Percentiles rank a stretch among this genome's conserved stretches.
phyloP scores from a whole-genome alignment of 2,888 invertebrate species.

The Bombylius discolor region DNA sequence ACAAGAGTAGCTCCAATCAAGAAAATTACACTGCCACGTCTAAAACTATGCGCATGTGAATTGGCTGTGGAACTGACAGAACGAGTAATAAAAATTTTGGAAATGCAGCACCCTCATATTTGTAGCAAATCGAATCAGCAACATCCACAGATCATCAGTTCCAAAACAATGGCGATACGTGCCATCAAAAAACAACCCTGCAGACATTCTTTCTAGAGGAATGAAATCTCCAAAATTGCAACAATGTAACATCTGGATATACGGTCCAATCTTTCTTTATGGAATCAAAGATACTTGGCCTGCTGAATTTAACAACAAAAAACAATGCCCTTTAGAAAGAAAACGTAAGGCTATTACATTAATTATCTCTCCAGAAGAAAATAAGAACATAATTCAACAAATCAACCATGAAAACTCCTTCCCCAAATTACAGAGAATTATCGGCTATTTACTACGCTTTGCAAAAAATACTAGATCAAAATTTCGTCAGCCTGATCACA shows the following conservation, averaged over 20 bases:
- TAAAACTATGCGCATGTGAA: constrained; percentile 8
- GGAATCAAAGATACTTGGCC: neutral
- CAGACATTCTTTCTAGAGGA: constrained; percentile 14
- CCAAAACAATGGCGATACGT: constrained; percentile 10
- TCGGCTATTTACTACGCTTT: too few relatives aligned
- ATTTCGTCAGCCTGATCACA: too few relatives aligned
- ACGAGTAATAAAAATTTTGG: too few relatives aligned
- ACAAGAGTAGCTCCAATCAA: constrained; percentile 8
- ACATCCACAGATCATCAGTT: constrained; percentile 6
- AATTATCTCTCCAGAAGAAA: too few relatives aligned
- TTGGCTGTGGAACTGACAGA: neutral
- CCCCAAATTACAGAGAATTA: too few relatives aligned
- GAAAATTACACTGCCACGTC: constrained; percentile 1
- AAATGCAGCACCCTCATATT: constrained; percentile 4
- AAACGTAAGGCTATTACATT: too few relatives aligned
- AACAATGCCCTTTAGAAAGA: too few relatives aligned
- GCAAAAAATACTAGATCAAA: too few relatives aligned
- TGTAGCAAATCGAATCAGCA: constrained; percentile 13
- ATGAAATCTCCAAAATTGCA: constrained; percentile 5
- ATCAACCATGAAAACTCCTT: too few relatives aligned
- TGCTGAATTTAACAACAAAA: too few relatives aligned
- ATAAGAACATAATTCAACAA: too few relatives aligned
- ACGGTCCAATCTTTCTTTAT: constrained; percentile 9
- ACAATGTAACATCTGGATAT: constrained; percentile 11
- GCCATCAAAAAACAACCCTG: constrained; percentile 8